Percentiles rank a stretch among this genome's conserved stretches.
Conservation (phyloP, 2,888 invertebrate species). For the Hermaeophaga mercurialis region DNA sequence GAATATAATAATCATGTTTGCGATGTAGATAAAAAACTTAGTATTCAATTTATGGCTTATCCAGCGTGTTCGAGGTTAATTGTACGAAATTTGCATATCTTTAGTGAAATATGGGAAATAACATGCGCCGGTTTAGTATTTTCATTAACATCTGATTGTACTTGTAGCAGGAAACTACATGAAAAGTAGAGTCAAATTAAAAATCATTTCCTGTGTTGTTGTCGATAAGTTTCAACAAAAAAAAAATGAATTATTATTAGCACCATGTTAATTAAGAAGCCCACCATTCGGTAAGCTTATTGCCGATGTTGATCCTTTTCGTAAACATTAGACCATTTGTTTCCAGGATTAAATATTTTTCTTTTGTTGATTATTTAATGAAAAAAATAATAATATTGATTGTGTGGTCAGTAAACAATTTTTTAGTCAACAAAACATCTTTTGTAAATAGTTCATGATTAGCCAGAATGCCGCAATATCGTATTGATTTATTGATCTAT, state of each 20-base stretch:
- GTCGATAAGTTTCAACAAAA: too few relatives aligned
- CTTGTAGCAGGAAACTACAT: neutral
- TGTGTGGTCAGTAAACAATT: too few relatives aligned
- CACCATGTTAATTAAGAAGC: too few relatives aligned
- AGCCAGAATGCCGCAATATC: conserved; percentile 10
- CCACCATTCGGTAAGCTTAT: too few relatives aligned
- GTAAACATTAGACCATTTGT: too few relatives aligned
- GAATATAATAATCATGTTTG: neutral
- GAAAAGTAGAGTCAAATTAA: neutral
- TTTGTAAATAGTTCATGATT: conserved; percentile 8
- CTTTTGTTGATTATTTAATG: too few relatives aligned
- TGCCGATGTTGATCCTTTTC: too few relatives aligned
- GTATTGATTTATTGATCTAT: conserved; percentile 24
- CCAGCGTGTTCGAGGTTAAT: conserved; percentile 11
- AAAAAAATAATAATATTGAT: too few relatives aligned
- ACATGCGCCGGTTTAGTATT: neutral
- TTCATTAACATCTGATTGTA: conserved; percentile 7
- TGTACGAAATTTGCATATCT: conserved; percentile 12
- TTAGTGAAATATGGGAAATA: conserved; percentile 5
- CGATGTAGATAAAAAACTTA: conserved; percentile 1
- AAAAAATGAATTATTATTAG: too few relatives aligned
- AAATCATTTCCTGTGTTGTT: too few relatives aligned
- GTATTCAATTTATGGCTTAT: conserved; percentile 6
- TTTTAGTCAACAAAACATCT: conserved; percentile 5
- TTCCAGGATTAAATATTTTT: too few relatives aligned